Percentiles rank a stretch among this genome's conserved stretches.
Conservation (phyloP, 2,888 invertebrate species). For the Drepanosiphum platanoidis region DNA sequence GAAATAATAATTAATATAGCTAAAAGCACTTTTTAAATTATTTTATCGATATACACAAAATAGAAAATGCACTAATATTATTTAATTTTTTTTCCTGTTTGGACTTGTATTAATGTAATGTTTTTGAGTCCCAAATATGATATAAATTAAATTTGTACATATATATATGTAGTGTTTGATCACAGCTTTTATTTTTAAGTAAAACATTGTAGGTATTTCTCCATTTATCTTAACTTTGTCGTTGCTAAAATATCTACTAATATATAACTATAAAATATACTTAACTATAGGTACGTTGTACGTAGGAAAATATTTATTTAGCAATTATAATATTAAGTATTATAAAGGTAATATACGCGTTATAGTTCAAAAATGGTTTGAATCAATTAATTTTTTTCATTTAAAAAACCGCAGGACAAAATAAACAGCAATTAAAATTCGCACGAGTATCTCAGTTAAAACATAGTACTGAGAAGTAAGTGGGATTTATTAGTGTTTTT, state of each 20-base stretch:
- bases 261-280: background rate
- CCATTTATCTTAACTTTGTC: background rate
- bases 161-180: background rate
- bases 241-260: background rate
- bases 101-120: too few species aligned
- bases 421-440: slow-evolving; percentile 49
- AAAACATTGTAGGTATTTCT: background rate
- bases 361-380: background rate
- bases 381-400: background rate
- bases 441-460: slow-evolving; percentile 37
- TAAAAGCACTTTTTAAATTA: too few species aligned
- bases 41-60: too few species aligned
- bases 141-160: background rate
- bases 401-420: background rate
- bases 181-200: background rate
- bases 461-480: slow-evolving; percentile 43
- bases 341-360: background rate
- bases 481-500: slow-evolving; percentile 61
- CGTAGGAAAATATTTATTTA: background rate
- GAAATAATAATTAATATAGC: too few species aligned
- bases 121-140: background rate
- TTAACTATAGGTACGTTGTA: background rate
- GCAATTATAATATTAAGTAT: background rate
- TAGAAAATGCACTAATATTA: too few species aligned
- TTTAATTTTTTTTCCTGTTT: too few species aligned